Base-by-base conservation (phyloP, 2,888 invertebrate genomes). In the Euproctis similis region DNA sequence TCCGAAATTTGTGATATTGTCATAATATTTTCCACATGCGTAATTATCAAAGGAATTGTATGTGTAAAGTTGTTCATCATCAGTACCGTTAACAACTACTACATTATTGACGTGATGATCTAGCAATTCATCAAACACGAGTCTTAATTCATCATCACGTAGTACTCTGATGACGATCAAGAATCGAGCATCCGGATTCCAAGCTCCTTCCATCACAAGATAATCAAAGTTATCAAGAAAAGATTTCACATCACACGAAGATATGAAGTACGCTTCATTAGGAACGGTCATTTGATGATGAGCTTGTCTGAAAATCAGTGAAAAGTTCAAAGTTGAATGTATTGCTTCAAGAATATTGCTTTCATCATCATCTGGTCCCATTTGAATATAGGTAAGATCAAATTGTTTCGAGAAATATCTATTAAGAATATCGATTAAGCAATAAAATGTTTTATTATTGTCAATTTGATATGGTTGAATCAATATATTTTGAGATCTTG, bases 31-130 rank as follows among this genome's bases (percentile, higher is more conserved):
- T 3, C 74, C 73, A 34, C 73, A 74, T 0, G 57, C 57, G 26
- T 51, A 62, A 28, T 71, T 59, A 21, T 64, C 59, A 21, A 52
- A 71, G 2, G 70, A 65, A 34, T 72, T 62, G 35, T 68, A 73
- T 1, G 65, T 54, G 30, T 60, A 69, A 5, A 71, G 14, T 2
- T 60, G 33, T 2, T 46, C 42, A 10, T 60, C 46, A 1, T 34
- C 26, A 1, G 43, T 54, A 8, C 55, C 56, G 18, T 59, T 55
- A 2, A 64, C 19, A 2, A 69, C 36, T 2, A 66, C 12, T 1
- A 59, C 61, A 16, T 64, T 40, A 2, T 32, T 22, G 0, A 69
- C 46, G 16, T 54, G 62, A 5, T 38, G 19, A 5, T 28, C 19
- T 4, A 70, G 31, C 12, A 71, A 38, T 16, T 37, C 28, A 16